Conservation (phyloP, 2,888 invertebrate genomes). For the Proisotoma minuta region DNA sequence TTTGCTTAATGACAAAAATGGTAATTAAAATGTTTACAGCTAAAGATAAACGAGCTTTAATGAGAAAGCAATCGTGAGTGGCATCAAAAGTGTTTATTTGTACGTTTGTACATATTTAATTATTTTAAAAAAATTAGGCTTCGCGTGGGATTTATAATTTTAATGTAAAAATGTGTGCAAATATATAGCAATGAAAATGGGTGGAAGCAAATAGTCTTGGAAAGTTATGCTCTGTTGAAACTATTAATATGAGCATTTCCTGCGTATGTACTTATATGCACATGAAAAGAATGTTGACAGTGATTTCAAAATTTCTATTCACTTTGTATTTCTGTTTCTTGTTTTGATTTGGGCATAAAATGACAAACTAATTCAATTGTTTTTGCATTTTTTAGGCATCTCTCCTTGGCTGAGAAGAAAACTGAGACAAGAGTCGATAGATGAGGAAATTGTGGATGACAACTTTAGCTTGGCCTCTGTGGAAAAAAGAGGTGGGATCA, state of each 20-base stretch:
- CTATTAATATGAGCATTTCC: constrained; percentile 28
- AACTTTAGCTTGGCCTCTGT: constrained; percentile 7
- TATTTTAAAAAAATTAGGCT: no score
- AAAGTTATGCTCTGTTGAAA: constrained; percentile 31
- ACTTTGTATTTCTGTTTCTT: not conserved
- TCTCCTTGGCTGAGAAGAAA: constrained; percentile 46
- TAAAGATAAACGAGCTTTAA: not conserved
- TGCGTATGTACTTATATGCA: no score
- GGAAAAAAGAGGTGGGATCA: constrained; percentile 1
- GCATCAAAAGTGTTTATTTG: not conserved
- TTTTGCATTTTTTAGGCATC: constrained; percentile 36
- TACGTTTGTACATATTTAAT: no score
- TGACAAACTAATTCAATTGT: no score
- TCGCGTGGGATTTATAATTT: no score
- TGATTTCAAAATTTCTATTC: not conserved
- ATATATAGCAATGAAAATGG: not conserved
- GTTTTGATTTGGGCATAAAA: not conserved
- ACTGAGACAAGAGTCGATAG: constrained; percentile 40
- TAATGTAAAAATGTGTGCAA: no score
- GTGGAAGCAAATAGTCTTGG: not conserved
- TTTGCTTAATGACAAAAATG: not conserved
- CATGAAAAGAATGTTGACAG: no score
- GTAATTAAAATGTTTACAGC: not conserved
- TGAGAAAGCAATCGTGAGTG: constrained; percentile 4
- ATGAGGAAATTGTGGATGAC: constrained; percentile 35